Evolutionary conservation across 2,888 invertebrate genomes (phyloP), one percentile per base, ranked within the genome.

Genomic region (Allolobophora icterica): DNA sequence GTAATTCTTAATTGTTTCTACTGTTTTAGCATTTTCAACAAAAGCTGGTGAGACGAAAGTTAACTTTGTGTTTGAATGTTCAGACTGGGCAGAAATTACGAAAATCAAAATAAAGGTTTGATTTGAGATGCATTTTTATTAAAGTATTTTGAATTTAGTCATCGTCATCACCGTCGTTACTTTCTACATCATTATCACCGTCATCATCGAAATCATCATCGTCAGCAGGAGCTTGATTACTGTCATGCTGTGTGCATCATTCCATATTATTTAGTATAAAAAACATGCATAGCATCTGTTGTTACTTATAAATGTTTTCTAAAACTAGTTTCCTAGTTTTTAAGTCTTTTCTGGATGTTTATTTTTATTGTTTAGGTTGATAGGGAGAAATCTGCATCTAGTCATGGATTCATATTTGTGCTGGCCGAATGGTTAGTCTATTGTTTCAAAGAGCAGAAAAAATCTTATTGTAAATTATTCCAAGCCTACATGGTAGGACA

Each of bases 61-160:
- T 8, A 71, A 71, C 71, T 71, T 71, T 71, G 71, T 71, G 71
- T 71, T 71, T n/a, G 71, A 71, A 71, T n/a, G 71, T 71, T 71
- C 71, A 71, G 17, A 71, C 3, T 71, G 71, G 71, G n/a, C n/a
- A 13, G 71, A 71, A n/a, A 6, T 71, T 71, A 17, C 71, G 17
- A 71, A 71, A 71, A 13, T 71, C 71, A 71, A 71, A 71, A 71
- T 71, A 5, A 71, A 71, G 71, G 71, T 71, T 71, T 71, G 71
- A n/a, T 8, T 71, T 71, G 45, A 45, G 13, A 13, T 1, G 45
- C 19, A 1, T 13, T 45, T 13, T 45, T 13, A 45, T n/a, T 71
- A n/a, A n/a, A 13, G 8, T n/a, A 30, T 71, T 71, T n/a, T 71
- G 6, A n/a, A 71, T 71, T 71, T 71, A 52, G 8, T 71, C 30